Evolutionary conservation across 2,888 invertebrate species (phyloP).

Genomic region (Rotaria socialis): DNA sequence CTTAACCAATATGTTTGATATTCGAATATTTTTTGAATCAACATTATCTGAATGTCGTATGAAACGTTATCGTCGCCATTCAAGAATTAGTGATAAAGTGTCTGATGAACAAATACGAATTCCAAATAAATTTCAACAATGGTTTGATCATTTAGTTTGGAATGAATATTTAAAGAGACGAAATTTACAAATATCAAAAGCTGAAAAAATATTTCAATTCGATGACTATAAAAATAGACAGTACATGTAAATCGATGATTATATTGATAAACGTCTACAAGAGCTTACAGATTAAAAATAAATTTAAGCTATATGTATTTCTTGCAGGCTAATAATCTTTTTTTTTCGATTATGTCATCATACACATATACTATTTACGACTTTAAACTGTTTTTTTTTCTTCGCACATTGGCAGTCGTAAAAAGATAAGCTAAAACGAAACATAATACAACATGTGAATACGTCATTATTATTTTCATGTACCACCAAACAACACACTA

Average conservation of each 20-base stretch:
- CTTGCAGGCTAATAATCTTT: too few species aligned
- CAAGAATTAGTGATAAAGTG: not conserved
- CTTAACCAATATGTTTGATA: not conserved
- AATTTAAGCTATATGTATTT: too few species aligned
- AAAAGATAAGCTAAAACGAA: not conserved
- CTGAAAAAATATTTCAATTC: not conserved
- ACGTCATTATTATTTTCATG: not conserved
- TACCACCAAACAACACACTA: not conserved
- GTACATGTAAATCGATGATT: not conserved
- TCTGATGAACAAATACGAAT: not conserved
- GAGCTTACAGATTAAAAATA: not conserved
- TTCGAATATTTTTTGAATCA: conserved; percentile 15
- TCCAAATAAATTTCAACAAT: not conserved
- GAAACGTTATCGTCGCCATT: not conserved
- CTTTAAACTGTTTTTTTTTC: not conserved
- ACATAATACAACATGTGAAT: not conserved
- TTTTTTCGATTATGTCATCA: not conserved
- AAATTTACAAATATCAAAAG: not conserved
- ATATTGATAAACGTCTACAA: not conserved
- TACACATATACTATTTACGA: not conserved
- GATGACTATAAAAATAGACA: not conserved
- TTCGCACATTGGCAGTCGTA: not conserved
- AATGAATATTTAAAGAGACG: not conserved
- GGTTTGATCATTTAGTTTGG: conserved; percentile 15
- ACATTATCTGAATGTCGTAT: not conserved